Base-by-base conservation (phyloP, 2,888 invertebrate species). In the Spilarctia lutea region DNA sequence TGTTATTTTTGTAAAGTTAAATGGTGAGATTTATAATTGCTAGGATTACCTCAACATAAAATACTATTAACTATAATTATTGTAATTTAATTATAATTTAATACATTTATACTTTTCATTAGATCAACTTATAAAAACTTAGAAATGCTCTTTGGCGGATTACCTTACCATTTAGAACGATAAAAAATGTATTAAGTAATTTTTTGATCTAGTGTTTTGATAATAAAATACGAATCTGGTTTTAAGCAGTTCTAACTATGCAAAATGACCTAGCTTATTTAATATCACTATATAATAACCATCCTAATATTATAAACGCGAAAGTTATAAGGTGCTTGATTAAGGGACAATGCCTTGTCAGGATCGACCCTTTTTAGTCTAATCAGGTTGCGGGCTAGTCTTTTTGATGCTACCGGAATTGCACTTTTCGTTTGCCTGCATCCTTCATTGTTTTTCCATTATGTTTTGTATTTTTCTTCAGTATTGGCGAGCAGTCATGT, bases 161-260 rank as follows among this genome's bases (percentile, higher is more conserved):
- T 63, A 63, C 30, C 18, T 30, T 30, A 30, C 0, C 18, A 30
- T 63, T 63, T 63, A 18, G 6, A 63, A 63, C 63, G 30, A 63
- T 63, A 30, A 63, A 11, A 63, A 13, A 16, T 60, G 3, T 13
- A 60, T 60, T 60, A 18, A 63, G 33, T 13, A 11, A 56, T n/a
- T n/a, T 56, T n/a, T n/a, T 56, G 52, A 56, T 56, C 3, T 10
- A n/a, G 52, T 13, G 60, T 1, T 27, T 27, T 60, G 27, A 27
- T 60, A 27, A 60, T 27, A 13, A 60, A 45, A n/a, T 27, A 3
- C 27, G 27, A 27, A 60, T 60, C 27, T 0, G 27, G 27, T 60
- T 60, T 27, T 13, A 60, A 13, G 60, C 27, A 27, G 60, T 27
- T 60, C 1, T 60, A 81, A 79, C 75, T 72, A 45, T 71, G 35